Evolutionary conservation across 1,140 invertebrate genomes (phyloP).

Genomic region (Diachasma alloeum): DNA sequence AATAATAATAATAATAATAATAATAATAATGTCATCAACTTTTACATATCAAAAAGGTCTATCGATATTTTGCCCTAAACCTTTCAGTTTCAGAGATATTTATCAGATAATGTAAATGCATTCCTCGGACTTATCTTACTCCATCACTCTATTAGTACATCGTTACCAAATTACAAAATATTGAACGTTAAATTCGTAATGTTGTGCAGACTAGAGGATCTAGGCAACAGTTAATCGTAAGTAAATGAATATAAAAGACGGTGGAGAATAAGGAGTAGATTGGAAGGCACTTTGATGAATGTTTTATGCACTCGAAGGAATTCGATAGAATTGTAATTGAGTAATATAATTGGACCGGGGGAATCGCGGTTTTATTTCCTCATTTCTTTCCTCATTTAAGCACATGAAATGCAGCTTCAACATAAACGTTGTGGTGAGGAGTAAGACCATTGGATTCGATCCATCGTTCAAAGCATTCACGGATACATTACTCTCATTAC

Average conservation of each 20-base stretch:
- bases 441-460: conserved; percentile 77
- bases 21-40: too few species aligned
- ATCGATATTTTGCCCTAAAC: too few species aligned
- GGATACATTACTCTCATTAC: conserved; percentile 74
- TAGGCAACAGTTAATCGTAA: conserved; percentile 27
- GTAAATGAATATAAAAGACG: conserved; percentile 14
- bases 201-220: conserved; percentile 35
- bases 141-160: too few species aligned
- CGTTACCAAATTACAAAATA: neutral
- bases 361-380: neutral
- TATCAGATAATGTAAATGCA: too few species aligned
- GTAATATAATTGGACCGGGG: neutral
- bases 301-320: neutral
- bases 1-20: too few species aligned
- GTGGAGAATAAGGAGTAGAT: neutral
- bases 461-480: conserved; percentile 81
- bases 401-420: conserved; percentile 78
- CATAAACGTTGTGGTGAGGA: conserved; percentile 74
- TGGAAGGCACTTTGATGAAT: too few species aligned
- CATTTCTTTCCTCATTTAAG: conserved; percentile 52
- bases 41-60: too few species aligned
- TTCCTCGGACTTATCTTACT: too few species aligned
- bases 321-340: neutral
- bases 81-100: too few species aligned
- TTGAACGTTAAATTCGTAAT: neutral